These are phyloP conservation scores for Vespertilio murinus DNA, from an alignment of 2,797 vertebrate species.

Conservation along the genomic window DNA sequence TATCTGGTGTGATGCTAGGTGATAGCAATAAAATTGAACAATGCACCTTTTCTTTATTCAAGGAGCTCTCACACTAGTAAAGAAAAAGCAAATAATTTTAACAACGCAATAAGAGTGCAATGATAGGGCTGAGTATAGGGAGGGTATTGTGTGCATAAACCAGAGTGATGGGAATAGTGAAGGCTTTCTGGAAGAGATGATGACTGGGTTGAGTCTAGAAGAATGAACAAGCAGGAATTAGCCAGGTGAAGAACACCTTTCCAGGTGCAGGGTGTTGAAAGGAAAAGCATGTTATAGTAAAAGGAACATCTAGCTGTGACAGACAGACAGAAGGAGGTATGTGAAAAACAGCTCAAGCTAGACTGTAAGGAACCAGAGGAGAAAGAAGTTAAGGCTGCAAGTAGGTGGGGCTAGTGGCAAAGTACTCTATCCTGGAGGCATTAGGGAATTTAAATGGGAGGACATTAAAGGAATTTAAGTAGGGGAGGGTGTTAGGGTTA, in stretches of 20 bases:
- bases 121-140: not conserved
- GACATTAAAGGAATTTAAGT: not conserved
- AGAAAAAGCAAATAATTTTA: not conserved
- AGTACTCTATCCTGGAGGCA: not conserved
- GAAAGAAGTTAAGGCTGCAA: not conserved
- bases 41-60: not conserved
- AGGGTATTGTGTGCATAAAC: not conserved
- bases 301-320: not conserved
- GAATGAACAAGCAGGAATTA: not conserved
- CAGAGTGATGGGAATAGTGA: no score
- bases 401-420: not conserved
- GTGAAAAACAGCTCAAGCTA: not conserved
- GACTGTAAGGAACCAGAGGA: not conserved
- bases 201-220: not conserved
- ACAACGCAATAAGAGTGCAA: not conserved
- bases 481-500: not conserved
- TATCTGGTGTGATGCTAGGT: not conserved
- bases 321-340: not conserved
- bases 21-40: not conserved
- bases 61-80: not conserved
- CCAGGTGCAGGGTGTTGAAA: not conserved
- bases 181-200: not conserved
- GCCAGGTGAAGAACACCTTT: not conserved
- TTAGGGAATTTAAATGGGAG: not conserved
- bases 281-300: not conserved